These are phyloP conservation scores for Agrilus cyanescens DNA, from an alignment of 2,888 invertebrate species.

Conservation along the genomic window DNA sequence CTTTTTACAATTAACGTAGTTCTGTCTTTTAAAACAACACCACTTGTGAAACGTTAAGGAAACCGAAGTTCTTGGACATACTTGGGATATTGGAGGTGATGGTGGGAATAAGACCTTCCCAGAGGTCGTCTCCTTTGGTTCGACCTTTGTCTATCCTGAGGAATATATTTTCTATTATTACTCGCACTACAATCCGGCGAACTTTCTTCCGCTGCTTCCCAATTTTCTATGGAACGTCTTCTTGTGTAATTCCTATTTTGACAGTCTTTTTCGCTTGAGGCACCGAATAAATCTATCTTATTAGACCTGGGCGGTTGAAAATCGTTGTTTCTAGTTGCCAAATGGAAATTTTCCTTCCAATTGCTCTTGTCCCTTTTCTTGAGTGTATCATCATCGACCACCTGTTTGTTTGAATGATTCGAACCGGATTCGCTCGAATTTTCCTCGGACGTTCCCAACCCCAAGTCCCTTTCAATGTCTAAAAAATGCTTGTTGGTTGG, in stretches of 20 bases:
- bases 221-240: constrained; percentile 15
- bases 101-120: constrained; percentile 45
- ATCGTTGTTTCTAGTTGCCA: constrained; percentile 40
- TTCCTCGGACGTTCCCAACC: constrained; percentile 73
- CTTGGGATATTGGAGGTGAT: constrained; percentile 50
- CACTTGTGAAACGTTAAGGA: no score
- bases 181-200: constrained; percentile 29
- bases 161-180: constrained; percentile 39
- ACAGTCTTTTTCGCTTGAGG: constrained; percentile 46
- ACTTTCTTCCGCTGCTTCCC: constrained; percentile 26
- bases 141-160: constrained; percentile 31
- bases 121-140: constrained; percentile 28
- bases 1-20: no score
- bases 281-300: constrained; percentile 56
- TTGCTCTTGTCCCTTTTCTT: constrained; percentile 53
- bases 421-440: constrained; percentile 74
- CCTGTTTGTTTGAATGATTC: constrained; percentile 48
- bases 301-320: constrained; percentile 48
- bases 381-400: constrained; percentile 44
- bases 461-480: constrained; percentile 64
- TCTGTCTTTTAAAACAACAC: no score
- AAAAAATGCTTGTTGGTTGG: constrained; percentile 46
- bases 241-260: constrained; percentile 29
- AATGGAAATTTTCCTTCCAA: constrained; percentile 55
- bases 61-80: constrained; percentile 54